These are phyloP conservation scores for Nineta flava DNA, from an alignment of 2,888 invertebrate species.

Conservation along the genomic window DNA sequence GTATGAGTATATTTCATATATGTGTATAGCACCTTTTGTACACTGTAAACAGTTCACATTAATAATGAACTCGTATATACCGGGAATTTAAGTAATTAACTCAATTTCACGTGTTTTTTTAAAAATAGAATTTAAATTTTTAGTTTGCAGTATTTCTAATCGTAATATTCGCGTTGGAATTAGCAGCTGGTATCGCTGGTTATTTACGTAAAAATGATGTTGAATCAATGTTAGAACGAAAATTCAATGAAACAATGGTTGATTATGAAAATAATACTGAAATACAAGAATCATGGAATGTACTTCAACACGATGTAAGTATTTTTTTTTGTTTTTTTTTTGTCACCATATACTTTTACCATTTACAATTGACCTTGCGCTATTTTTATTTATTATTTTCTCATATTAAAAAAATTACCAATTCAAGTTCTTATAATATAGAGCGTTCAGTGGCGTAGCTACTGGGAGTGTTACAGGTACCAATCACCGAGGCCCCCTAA, in stretches of 20 bases:
- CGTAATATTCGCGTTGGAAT: conserved; percentile 65
- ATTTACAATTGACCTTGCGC: not conserved
- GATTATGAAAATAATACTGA: conserved; percentile 46
- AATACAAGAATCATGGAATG: conserved; percentile 61
- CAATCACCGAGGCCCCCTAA: no score
- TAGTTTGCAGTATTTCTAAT: conserved; percentile 65
- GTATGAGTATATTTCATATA: no score
- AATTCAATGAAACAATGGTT: conserved; percentile 55
- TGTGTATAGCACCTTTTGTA: no score
- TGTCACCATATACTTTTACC: not conserved
- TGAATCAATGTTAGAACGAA: conserved; percentile 45
- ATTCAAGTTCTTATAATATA: no score
- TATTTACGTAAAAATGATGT: conserved; percentile 60
- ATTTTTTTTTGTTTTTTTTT: conserved; percentile 1
- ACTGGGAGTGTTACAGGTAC: no score
- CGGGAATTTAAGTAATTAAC: no score
- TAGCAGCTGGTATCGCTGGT: conserved; percentile 71
- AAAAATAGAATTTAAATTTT: conserved; percentile 12
- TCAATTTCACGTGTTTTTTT: no score
- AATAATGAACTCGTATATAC: no score
- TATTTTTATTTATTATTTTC: conserved; percentile 4
- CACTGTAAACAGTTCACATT: no score
- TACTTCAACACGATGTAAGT: conserved; percentile 74
- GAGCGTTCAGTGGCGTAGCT: no score
- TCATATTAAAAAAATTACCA: not conserved